Percentiles rank a stretch among this genome's conserved stretches.
Evolutionary conservation across 2,113 vertebrate genomes (phyloP).

Genomic region (Pterocles burchelli): DNA sequence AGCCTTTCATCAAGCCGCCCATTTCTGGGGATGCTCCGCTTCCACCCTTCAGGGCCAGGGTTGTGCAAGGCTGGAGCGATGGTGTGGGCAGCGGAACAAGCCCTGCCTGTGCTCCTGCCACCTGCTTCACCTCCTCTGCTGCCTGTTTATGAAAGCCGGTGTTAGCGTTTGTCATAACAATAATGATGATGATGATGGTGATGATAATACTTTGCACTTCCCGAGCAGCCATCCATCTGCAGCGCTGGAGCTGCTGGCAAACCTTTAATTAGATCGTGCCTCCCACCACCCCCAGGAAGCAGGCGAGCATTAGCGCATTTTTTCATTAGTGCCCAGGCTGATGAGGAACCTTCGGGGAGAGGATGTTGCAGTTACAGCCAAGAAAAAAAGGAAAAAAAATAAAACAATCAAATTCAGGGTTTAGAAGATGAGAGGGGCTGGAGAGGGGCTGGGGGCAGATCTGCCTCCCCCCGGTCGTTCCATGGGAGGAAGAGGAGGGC

Average conservation of each 20-base stretch:
- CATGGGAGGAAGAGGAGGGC: background rate
- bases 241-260: background rate
- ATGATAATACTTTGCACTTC: slow-evolving; percentile 1
- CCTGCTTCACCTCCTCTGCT: background rate
- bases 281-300: background rate
- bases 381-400: background rate
- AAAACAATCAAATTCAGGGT: background rate
- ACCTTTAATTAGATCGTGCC: slow-evolving; percentile 48
- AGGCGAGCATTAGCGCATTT: slow-evolving; percentile 15
- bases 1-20: background rate
- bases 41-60: background rate
- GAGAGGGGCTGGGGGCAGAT: background rate
- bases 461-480: background rate
- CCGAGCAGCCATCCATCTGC: slow-evolving; percentile 15
- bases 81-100: slow-evolving; percentile 13
- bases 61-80: background rate
- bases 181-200: background rate
- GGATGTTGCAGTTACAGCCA: background rate
- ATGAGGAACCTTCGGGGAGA: background rate
- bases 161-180: background rate
- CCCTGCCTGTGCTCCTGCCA: background rate
- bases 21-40: background rate
- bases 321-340: slow-evolving; percentile 7
- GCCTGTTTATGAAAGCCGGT: slow-evolving; percentile 11
- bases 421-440: background rate